Evolutionary conservation across 2,113 vertebrate genomes (phyloP).

Genomic region (Bujurquina vittata): DNA sequence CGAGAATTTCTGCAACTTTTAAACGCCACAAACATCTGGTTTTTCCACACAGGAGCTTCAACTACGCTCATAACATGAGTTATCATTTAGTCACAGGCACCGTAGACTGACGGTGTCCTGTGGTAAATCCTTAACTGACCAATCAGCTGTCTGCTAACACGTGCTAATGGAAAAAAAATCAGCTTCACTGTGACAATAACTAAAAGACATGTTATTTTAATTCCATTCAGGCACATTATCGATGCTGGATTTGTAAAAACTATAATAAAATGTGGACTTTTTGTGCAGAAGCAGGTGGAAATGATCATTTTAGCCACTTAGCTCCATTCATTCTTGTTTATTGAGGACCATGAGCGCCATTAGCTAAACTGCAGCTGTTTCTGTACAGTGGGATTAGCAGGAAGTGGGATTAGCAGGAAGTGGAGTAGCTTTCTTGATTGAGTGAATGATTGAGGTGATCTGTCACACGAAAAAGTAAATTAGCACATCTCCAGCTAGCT

Average conservation of each 20-base stretch:
- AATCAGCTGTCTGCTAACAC: background rate
- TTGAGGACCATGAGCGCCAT: background rate
- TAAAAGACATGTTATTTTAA: background rate
- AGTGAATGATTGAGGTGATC: background rate
- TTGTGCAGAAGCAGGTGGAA: background rate
- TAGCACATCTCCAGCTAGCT: background rate
- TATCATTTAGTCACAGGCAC: background rate
- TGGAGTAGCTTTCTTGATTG: background rate
- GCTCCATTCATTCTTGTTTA: background rate
- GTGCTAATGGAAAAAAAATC: too few species aligned
- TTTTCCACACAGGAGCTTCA: background rate
- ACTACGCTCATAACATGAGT: background rate
- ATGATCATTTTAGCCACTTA: background rate
- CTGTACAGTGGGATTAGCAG: background rate
- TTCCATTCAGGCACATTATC: too few species aligned
- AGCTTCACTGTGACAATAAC: accelerated
- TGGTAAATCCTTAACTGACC: background rate
- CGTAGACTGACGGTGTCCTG: background rate
- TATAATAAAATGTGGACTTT: background rate
- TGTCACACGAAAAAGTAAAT: background rate
- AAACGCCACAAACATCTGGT: background rate
- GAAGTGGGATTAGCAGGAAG: background rate
- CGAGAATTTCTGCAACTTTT: background rate
- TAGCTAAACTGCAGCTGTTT: background rate
- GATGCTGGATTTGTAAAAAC: too few species aligned